Evolutionary conservation across 1,140 invertebrate genomes (phyloP).

Genomic region (Heliconius hewitsoni): DNA sequence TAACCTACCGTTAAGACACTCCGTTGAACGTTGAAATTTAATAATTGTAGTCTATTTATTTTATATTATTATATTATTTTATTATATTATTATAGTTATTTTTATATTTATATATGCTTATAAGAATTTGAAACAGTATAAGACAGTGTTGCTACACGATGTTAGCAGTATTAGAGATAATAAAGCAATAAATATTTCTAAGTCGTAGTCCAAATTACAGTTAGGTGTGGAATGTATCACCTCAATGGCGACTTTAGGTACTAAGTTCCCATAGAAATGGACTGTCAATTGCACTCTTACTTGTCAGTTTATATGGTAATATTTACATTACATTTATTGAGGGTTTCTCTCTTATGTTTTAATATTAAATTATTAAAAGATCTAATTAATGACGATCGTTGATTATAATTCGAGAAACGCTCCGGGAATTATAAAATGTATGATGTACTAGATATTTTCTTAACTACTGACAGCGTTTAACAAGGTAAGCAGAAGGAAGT

Average conservation of each 20-base stretch:
- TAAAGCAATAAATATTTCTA: constrained; percentile 25
- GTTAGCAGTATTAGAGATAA: constrained; percentile 13
- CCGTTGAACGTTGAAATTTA: too few species aligned
- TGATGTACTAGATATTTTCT: too few species aligned
- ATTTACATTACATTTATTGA: background rate
- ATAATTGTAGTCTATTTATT: too few species aligned
- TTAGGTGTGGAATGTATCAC: constrained; percentile 37
- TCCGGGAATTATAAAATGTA: too few species aligned
- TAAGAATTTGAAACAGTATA: background rate
- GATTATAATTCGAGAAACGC: background rate
- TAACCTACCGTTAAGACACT: too few species aligned
- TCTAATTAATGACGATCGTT: background rate
- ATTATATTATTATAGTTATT: too few species aligned
- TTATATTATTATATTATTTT: too few species aligned
- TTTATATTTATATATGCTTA: background rate
- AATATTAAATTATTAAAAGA: background rate
- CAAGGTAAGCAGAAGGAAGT: too few species aligned
- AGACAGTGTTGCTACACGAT: background rate
- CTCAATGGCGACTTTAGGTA: constrained; percentile 22
- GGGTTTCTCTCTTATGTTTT: background rate
- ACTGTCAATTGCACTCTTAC: constrained; percentile 19
- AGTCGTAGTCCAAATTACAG: constrained; percentile 30
- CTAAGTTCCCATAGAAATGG: constrained; percentile 1
- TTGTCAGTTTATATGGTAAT: background rate
- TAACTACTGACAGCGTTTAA: too few species aligned